phyloP scores from a whole-genome alignment of 2,797 vertebrate genomes.

The Momotus momota region DNA sequence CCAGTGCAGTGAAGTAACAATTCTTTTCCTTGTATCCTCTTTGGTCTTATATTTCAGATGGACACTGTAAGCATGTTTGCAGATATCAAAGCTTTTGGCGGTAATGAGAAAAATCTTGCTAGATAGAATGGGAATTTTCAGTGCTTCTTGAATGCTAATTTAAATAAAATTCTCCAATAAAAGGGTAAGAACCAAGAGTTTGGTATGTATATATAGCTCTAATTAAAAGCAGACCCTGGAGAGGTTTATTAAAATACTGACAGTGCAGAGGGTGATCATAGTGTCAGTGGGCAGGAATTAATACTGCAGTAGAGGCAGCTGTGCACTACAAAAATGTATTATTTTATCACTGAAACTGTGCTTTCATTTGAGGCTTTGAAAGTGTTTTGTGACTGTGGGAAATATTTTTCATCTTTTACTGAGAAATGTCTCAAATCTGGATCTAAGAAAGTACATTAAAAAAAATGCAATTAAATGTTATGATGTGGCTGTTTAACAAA shows the following conservation, averaged over 20 bases:
- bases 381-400: neutral
- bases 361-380: neutral
- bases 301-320: neutral
- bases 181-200: neutral
- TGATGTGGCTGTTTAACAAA: neutral
- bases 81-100: neutral
- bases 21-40: neutral
- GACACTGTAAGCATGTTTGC: neutral
- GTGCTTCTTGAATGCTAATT: neutral
- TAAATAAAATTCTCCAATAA: neutral
- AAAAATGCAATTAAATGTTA: neutral
- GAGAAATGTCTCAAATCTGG: neutral
- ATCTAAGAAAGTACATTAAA: neutral
- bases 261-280: neutral
- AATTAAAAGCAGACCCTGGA: slow-evolving; percentile 13
- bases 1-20: neutral
- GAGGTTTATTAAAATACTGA: neutral
- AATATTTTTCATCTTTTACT: neutral
- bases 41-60: neutral
- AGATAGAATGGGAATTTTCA: neutral
- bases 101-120: neutral
- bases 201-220: neutral
- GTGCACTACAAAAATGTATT: neutral
- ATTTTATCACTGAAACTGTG: neutral
- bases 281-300: neutral